These are phyloP conservation scores for Oryzias celebensis DNA, from an alignment of 2,113 vertebrate genomes.

Conservation along the genomic window DNA sequence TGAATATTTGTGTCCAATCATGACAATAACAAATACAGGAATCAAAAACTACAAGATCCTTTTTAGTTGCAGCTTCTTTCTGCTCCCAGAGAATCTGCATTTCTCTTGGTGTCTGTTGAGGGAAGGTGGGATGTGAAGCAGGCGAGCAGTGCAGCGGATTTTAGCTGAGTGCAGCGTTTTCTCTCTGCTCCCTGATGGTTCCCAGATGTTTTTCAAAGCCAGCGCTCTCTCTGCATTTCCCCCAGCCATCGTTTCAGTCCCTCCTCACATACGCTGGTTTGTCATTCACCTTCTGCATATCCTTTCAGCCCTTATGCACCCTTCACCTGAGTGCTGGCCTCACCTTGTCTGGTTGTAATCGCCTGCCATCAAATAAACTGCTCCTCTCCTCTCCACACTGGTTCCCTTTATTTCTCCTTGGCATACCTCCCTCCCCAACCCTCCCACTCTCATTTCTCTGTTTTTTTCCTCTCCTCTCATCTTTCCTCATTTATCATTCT, in stretches of 20 bases:
- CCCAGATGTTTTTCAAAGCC: conserved; percentile 74
- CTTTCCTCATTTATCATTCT: conserved; percentile 22
- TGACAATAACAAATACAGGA: too few species aligned
- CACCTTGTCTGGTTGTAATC: conserved; percentile 64
- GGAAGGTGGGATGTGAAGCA: conserved; percentile 66
- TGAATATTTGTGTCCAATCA: too few species aligned
- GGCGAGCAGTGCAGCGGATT: conserved; percentile 43
- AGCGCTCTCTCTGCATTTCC: conserved; percentile 28
- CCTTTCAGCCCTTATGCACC: conserved; percentile 39
- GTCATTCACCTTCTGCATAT: conserved; percentile 14
- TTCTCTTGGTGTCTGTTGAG: conserved; percentile 48
- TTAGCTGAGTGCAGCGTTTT: conserved; percentile 72
- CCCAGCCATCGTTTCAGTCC: conserved; percentile 7
- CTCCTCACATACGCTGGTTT: conserved; percentile 23
- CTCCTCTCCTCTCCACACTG: conserved; percentile 36
- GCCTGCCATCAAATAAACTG: conserved; percentile 61
- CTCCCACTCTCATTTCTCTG: background rate
- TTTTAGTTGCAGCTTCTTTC: conserved; percentile 14
- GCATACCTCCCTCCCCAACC: conserved; percentile 2
- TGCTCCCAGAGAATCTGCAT: conserved; percentile 24
- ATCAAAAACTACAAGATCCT: too few species aligned
- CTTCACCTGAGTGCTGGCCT: conserved; percentile 45
- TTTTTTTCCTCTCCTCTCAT: conserved; percentile 13
- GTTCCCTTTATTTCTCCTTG: conserved; percentile 47
- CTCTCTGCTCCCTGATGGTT: conserved; percentile 67